phyloP scores from a whole-genome alignment of 2,888 invertebrate species.

The Mesochorus sp. region DNA sequence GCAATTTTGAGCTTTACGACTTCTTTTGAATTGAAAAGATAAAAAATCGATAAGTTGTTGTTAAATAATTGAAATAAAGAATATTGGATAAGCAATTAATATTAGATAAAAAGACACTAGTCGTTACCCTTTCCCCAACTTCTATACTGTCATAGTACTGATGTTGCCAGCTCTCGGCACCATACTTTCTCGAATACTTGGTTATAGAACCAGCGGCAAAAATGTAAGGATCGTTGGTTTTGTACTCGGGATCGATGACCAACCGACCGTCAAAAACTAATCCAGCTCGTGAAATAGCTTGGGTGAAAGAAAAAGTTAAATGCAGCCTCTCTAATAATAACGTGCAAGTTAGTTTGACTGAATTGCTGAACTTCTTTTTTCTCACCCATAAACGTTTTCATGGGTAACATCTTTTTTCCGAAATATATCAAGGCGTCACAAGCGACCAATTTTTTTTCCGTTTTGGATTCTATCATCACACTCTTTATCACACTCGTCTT shows the following conservation, averaged over 20 bases:
- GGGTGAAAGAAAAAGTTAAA: constrained; percentile 49
- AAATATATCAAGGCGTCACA: constrained; percentile 86
- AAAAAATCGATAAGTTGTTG: too few relatives aligned
- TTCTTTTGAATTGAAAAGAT: too few relatives aligned
- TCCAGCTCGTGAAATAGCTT: constrained; percentile 84
- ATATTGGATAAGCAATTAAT: neutral
- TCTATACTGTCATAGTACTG: constrained; percentile 85
- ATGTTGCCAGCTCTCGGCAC: constrained; percentile 83
- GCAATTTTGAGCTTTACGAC: too few relatives aligned
- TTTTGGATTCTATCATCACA: constrained; percentile 83
- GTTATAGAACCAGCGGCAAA: constrained; percentile 87
- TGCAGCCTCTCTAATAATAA: too few relatives aligned
- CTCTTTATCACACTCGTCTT: constrained; percentile 74
- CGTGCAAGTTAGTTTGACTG: too few relatives aligned
- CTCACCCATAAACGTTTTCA: constrained; percentile 82
- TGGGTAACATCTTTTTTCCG: constrained; percentile 83
- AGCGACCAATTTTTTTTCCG: constrained; percentile 81
- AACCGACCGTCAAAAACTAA: constrained; percentile 86
- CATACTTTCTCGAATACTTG: constrained; percentile 85
- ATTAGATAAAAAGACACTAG: too few relatives aligned
- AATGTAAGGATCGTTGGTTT: constrained; percentile 87
- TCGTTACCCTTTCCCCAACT: constrained; percentile 86
- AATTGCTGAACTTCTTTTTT: too few relatives aligned
- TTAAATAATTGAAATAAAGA: too few relatives aligned
- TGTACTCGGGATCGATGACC: constrained; percentile 85